Percentiles rank a stretch among this genome's conserved stretches.
Evolutionary conservation across 2,888 invertebrate genomes (phyloP).

Genomic region (Drosophila hamatofila): DNA sequence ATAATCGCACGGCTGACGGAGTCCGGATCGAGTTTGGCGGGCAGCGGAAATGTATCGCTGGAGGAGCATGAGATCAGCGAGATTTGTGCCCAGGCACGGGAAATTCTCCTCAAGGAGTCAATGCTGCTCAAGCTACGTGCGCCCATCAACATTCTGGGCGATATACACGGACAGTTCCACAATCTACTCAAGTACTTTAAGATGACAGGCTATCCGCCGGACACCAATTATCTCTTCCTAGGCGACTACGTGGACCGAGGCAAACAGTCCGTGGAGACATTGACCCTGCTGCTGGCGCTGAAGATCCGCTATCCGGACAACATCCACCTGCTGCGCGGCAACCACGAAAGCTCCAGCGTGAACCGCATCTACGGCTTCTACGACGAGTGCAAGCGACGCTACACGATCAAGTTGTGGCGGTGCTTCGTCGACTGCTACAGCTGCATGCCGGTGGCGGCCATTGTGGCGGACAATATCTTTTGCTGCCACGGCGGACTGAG

Average conservation of each 20-base stretch:
- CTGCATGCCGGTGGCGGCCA: constrained; percentile 96
- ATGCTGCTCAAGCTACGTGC: constrained; percentile 98
- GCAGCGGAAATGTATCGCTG: constrained; percentile 97
- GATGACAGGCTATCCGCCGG: constrained; percentile 98
- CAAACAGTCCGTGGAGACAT: constrained; percentile 97
- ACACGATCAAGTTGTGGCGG: constrained; percentile 99
- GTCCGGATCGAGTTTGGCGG: constrained; percentile 79
- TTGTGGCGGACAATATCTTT: constrained; percentile 90
- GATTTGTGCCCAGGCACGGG: constrained; percentile 97
- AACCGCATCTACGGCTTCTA: constrained; percentile 99
- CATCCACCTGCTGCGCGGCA: constrained; percentile 97
- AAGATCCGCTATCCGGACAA: constrained; percentile 99
- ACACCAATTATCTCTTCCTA: constrained; percentile 97
- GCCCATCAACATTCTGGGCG: constrained; percentile 98
- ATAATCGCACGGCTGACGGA: constrained; percentile 44
- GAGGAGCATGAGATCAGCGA: constrained; percentile 98
- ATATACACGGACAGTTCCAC: constrained; percentile 99
- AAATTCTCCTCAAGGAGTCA: constrained; percentile 98
- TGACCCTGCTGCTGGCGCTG: constrained; percentile 97
- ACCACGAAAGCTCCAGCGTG: constrained; percentile 98
- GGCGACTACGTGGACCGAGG: constrained; percentile 90
- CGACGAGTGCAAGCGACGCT: constrained; percentile 96
- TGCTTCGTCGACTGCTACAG: constrained; percentile 99
- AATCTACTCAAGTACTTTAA: constrained; percentile 98
- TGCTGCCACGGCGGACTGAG: constrained; percentile 93